A percentile compares a stretch with the other conserved stretches of the same genome.
Evolutionary conservation across 2,888 invertebrate species (phyloP).

Genomic region (Auanema freiburgensis): DNA sequence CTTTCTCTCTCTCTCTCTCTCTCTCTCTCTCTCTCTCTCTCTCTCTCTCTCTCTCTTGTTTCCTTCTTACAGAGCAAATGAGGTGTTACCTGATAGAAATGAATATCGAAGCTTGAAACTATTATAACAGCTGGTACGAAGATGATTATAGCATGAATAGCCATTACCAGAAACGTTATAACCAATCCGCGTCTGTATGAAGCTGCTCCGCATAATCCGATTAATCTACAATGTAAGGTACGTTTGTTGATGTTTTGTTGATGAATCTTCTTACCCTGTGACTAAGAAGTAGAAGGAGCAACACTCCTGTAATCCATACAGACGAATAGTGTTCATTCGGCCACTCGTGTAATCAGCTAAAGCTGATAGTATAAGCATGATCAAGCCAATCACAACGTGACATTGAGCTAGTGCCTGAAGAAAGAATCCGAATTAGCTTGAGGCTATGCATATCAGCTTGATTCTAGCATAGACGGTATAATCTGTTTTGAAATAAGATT

Average conservation of each 20-base stretch:
- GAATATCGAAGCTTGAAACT: conserved; percentile 57
- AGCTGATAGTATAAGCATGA: conserved; percentile 51
- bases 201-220: conserved; percentile 56
- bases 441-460: too few species aligned
- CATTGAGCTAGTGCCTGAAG: conserved; percentile 53
- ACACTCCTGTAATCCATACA: conserved; percentile 50
- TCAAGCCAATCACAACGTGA: conserved; percentile 52
- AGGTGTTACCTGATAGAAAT: conserved; percentile 51
- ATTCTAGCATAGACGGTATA: too few species aligned
- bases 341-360: conserved; percentile 54
- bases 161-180: conserved; percentile 56
- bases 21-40: too few species aligned
- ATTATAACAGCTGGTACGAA: conserved; percentile 58
- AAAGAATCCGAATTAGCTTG: too few species aligned
- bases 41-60: not conserved
- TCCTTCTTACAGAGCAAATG: not conserved
- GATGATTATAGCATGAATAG: conserved; percentile 53
- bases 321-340: conserved; percentile 50
- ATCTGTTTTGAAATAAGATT: too few species aligned
- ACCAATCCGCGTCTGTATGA: conserved; percentile 56
- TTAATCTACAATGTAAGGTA: conserved; percentile 34
- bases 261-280: conserved; percentile 42
- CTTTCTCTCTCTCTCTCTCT: too few species aligned
- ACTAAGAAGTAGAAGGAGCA: conserved; percentile 57
- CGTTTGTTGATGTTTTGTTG: not conserved